Evolutionary conservation across 2,797 vertebrate species (phyloP), one percentile per base, ranked within the genome.

Genomic region (Leucoraja ocellata): DNA sequence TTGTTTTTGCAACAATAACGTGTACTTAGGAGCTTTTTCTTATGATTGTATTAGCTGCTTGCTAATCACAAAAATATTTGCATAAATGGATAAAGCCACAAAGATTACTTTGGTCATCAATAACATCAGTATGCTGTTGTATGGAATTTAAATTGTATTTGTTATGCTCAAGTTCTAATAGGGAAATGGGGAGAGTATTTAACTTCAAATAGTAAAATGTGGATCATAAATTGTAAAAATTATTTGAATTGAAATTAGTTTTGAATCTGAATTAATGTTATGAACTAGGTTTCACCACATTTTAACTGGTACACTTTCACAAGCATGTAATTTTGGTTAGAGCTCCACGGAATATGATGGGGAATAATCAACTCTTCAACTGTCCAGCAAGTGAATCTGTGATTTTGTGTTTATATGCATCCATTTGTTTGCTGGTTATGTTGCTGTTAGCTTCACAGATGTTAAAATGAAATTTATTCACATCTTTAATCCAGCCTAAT

Each of bases 331-430:
- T 65, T 46, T 76, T 76, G 25, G 21, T 74, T 36, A 74, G 71
- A 39, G 21, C 9, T 25, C 28, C 25, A 90, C 14, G 25, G 0
- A 71, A 23, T 71, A 68, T 74, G 9, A 28, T 21, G 25, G 90
- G 36, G 28, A 91, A 46, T 39, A 91, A 25, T 23, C 16, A 63
- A 88, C 14, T 65, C 65, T 54, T 54, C 39, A 91, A 91, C 36
- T 74, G 36, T 39, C 88, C 68, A 91, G 88, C 88, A 91, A 73
- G 65, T 91, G 65, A 36, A 73, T 65, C 36, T 91, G 88, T 76
- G 46, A 11, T 8, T 54, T 88, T 71, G 65, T 84, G 10, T n/a
- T 28, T 28, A 63, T 0, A 7, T 36, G 32, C 13, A 65, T 8
- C 39, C 28, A 10, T 23, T 71, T 7, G 14, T 25, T 39, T 91